Percentiles rank a stretch among this genome's conserved stretches.
Conservation (phyloP, 2,797 vertebrate genomes). For the Bradypodion ventrale region DNA sequence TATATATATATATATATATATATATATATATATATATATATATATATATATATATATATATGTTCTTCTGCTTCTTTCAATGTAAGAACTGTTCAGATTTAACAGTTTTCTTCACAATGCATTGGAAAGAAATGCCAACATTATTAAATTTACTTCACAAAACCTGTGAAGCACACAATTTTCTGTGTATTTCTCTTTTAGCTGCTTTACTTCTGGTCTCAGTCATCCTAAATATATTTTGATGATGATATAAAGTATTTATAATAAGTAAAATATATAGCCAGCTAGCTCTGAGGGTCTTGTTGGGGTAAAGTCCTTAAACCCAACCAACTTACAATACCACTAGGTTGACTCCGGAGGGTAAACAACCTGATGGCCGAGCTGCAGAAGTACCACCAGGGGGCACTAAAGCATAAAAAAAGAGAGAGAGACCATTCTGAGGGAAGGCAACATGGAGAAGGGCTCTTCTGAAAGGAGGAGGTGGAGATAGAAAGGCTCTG, state of each 20-base stretch:
- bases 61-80: no score
- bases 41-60: no score
- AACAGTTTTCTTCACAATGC: no score
- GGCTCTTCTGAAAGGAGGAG: not conserved
- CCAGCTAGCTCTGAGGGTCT: not conserved
- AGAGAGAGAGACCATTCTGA: no score
- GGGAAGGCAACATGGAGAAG: not conserved
- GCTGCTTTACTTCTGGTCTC: not conserved
- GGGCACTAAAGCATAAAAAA: constrained; percentile 6
- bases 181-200: not conserved
- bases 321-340: not conserved
- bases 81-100: no score
- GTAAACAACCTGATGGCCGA: not conserved
- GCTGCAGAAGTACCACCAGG: constrained; percentile 4
- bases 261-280: not conserved
- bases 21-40: no score
- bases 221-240: not conserved
- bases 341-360: not conserved
- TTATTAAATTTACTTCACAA: not conserved
- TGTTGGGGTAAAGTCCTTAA: not conserved
- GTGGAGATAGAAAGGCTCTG: not conserved
- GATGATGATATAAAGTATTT: no score
- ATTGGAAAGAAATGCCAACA: no score
- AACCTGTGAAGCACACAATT: not conserved
- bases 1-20: no score